Base-by-base conservation (phyloP, 2,113 vertebrate species). In the Myiozetetes cayanensis region DNA sequence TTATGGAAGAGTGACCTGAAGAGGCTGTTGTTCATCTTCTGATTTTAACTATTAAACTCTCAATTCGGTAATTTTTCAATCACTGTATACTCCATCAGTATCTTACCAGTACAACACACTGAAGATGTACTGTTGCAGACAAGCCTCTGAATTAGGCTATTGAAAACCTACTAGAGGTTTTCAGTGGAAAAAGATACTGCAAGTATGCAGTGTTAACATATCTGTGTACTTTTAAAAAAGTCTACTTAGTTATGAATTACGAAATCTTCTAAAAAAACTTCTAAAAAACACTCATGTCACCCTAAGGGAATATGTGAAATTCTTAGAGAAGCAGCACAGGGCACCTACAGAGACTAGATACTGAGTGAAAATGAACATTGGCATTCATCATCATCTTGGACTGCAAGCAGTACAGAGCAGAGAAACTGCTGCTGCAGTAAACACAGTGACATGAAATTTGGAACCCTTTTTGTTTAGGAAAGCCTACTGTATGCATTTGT, bases 351-450 rank as follows among this genome's bases (percentile, higher is more conserved):
- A 62, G 47, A 76, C 6, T 27, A 61, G 5, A 6, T 56, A 63
- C 6, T 3, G n/a, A 14, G 6, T 4, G 6, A 52, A 84, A 85
- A 52, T 0, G 1, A 46, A 43, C 17, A 35, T 1, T 49, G 23
- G 44, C 5, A 9, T 35, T 73, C 6, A 52, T 52, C 14, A 27
- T 27, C 25, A 30, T 30, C 15, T 49, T 59, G 20, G 14, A 52
- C 3, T 41, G 9, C 25, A 33, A 20, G 12, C 14, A 62, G 14
- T 33, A 50, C 7, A 67, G 31, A 62, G 19, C 4, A 46, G 2
- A 7, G 14, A 63, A 79, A 70, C 2, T 56, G 8, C 12, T 62
- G 10, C 8, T 85, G 24, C 12, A 77, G 41, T 74, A 86, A 81
- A 58, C 10, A 43, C 1, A 9, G 10, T 65, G 35, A n/a, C 2